Conservation (phyloP, 2,797 vertebrate genomes). For the Halcyon leucocephala region DNA sequence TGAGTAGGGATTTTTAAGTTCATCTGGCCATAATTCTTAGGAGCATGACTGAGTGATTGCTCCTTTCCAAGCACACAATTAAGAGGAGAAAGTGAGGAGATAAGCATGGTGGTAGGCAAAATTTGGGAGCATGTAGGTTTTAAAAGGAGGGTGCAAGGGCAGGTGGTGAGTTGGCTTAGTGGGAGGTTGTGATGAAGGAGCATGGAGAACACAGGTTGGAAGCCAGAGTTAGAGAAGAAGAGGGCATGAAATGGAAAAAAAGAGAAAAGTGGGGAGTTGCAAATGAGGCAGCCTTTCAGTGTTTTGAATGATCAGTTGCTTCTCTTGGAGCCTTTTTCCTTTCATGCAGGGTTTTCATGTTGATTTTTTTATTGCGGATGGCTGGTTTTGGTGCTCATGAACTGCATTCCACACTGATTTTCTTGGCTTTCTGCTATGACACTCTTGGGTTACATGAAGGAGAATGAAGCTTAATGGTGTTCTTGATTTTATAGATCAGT, state of each 20-base stretch:
- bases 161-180: not conserved
- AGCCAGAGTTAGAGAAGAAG: not conserved
- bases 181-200: not conserved
- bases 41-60: not conserved
- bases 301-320: not conserved
- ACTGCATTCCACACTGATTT: not conserved
- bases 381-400: not conserved
- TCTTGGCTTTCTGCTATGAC: not conserved
- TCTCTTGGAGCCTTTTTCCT: not conserved
- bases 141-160: not conserved
- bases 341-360: not conserved
- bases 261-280: not conserved
- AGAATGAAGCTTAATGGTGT: not conserved
- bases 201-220: not conserved
- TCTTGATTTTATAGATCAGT: not conserved
- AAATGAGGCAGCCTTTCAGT: not conserved
- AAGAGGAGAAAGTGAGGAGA: not conserved
- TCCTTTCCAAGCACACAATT: not conserved
- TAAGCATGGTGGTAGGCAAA: not conserved
- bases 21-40: not conserved
- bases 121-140: not conserved
- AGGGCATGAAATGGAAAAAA: not conserved
- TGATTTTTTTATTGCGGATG: not conserved
- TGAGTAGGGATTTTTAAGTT: not conserved
- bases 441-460: not conserved